Evolutionary conservation across 2,888 invertebrate genomes (phyloP), one percentile per base, ranked within the genome.

Genomic region (Cryptocheilus praepositus): DNA sequence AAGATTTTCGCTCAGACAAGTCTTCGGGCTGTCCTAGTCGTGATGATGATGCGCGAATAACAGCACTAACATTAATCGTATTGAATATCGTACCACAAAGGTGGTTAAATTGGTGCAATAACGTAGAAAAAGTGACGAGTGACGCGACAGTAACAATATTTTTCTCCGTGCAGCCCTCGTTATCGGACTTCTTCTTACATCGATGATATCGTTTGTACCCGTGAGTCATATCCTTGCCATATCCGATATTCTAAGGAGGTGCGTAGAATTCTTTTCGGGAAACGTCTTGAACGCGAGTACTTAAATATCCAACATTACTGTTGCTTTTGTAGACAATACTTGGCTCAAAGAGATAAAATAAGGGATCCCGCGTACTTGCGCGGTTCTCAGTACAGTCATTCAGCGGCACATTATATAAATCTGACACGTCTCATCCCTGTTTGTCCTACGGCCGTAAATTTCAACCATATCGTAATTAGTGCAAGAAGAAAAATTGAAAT

Each of bases 141-240:
- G 16, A 49, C 36, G 3, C 11, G 36, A 36, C 8, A 36, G 28
- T 25, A 28, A 55, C 4, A 15, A 49, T 49, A 70, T 67, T 66
- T 77, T 73, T 73, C 60, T 70, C 74, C 66, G 68, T 71, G 68
- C 61, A 60, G 65, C 19, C 59, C 61, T 62, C 18, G 49, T 68
- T 49, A 18, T 49, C 16, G 54, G 58, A 70, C 61, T 61, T 67
- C 44, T 70, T 55, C 18, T 18, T 49, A 49, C 36, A 36, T 36
- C 36, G 36, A 36, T 11, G 36, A 49, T 49, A 18, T 49, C 49
- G 18, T 49, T 49, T 49, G 53, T 46, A 51, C 65, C 77, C 77
- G 72, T 72, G 73, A 81, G 71, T 83, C 83, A 82, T 83, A 83
- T 83, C 82, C 74, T 76, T 80, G 83, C 79, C 83, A 81, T 82